Evolutionary conservation across 2,797 vertebrate genomes (phyloP), one percentile per base, ranked within the genome.

Genomic region (Sebastes diploproa): DNA sequence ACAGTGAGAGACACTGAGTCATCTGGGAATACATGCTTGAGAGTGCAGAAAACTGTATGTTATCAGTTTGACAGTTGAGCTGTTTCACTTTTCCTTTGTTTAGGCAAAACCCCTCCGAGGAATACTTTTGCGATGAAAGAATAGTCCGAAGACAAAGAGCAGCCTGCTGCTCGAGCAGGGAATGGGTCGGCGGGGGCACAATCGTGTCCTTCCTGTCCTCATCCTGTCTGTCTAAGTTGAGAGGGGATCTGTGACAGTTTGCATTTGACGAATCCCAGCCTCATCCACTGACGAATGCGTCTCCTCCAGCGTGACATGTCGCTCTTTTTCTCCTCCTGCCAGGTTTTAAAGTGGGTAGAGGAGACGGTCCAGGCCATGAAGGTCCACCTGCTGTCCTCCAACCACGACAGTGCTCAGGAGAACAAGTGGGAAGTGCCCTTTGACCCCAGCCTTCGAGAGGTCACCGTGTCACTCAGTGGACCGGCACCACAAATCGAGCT

Each of bases 301-400:
- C 27, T 80, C 52, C 58, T 55, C 27, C 20, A 23, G 62, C 0
- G 10, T 46, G 56, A 77, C 16, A 30, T 56, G 16, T 42, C 3
- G 2, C 55, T 72, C 42, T 42, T 81, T 77, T 46, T 71, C 20
- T 54, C 10, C 25, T 42, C 65, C 69, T 87, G 29, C 20, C 91
- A 99, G 98, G 97, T 99, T 75, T 94, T 99, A 68, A 98, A 97
- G 87, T 99, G 98, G 98, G 98, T 99, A 13, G 98, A 99, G 88
- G 97, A 97, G 76, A 98, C 97, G 0, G 95, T 99, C 71, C 98
- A 97, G 88, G 94, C 97, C 65, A 95, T 97, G 94, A 99, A 97
- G 91, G 97, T 99, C 78, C 97, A 98, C 86, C 94, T 99, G 81
- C 92, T 99, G 63, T 98, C 98, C 59, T 97, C 96, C 0, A 97